Evolutionary conservation across 2,888 invertebrate genomes (phyloP), one percentile per base, ranked within the genome.

Genomic region (Parnassius orleans): DNA sequence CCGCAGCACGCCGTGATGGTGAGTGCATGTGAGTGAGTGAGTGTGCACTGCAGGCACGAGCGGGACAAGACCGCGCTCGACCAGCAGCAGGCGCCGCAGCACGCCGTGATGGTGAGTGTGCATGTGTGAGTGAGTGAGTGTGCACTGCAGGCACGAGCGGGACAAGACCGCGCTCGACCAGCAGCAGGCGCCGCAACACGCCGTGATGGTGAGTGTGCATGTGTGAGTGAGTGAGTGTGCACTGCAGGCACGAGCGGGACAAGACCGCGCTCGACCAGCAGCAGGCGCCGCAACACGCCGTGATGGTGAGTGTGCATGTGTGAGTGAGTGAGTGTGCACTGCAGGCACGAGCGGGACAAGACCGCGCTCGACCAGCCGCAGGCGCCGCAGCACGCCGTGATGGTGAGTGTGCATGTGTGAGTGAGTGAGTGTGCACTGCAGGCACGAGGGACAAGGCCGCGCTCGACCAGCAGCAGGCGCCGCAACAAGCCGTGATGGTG

Each of bases 1-100:
- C 78, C 82, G 69, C 84, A 81, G 61, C 79, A 77, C 79, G 85
- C 80, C 57, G 77, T 88, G 62, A 69, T 86, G 79, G 80, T 81
- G 64, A 62, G 79, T 74, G 0, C 81, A 87, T 50, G n/a, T n/a
- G 33, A 33, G n/a, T 19, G 19, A 69, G 71, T 52, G 70, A 72
- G 58, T 19, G 19, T 19, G 2, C 19, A 19, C 19, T 19, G n/a
- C n/a, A n/a, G 63, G 51, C 71, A 78, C 66, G 78, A 79, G 65
- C 69, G 66, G 48, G 72, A 79, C n/a, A 74, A 69, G 61, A 80
- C 77, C 47, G 80, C 78, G 72, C 83, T 79, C 62, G 69, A 74
- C 33, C 74, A 72, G 72, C 87, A 76, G 68, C 78, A 80, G 51
- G 78, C 79, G 60, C 78, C 82, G 69, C 84, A 81, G 61, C 79